Base-by-base conservation (phyloP, 2,888 invertebrate genomes). In the Stenotaenia linearis region DNA sequence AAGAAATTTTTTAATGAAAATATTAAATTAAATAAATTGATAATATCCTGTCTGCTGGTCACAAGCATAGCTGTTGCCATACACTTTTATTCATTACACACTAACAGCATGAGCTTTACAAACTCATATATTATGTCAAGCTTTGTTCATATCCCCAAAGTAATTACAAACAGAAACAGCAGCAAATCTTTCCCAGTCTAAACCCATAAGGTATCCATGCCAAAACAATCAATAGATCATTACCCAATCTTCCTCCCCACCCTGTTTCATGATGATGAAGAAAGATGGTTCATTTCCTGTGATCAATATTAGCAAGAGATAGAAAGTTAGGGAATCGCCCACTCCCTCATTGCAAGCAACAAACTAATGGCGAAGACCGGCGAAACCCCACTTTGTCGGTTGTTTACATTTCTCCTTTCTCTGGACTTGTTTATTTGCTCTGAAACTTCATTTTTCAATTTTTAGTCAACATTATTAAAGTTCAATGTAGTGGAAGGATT, bases 201-300 rank as follows among this genome's bases (percentile, higher is more conserved):
- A 25, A 61, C 23, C 10, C 7, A 15, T 9, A 45, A 1, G 56
- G 12, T 23, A 23, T 56, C 23, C 23, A 56, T 61, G 23, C 25
- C 25, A 15, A 61, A 61, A 4, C 61, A 61, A 61, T 61, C 61
- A 61, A 61, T 61, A 61, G 25, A 61, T 61, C 61, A 61, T 61
- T 61, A 61, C 61, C 61, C 61, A 61, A 61, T 61, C 61, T 61
- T 61, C 25, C 61, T 5, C 61, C 61, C 12, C n/a, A 45, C 5
- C 25, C 61, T 15, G 7, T 25, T 61, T 61, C 15, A 6, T 25
- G 25, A 61, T 61, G 61, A 61, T 28, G 61, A 61, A 25, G 61
- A 61, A 61, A 23, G 61, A 61, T 61, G 61, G 61, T 61, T 61
- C 61, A 61, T 61, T 61, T 61, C 61, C 61, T 61, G 61, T 61